Evolutionary conservation across 2,888 invertebrate genomes (phyloP), one percentile per base, ranked within the genome.

Genomic region (Dorcus parallelipipedus): DNA sequence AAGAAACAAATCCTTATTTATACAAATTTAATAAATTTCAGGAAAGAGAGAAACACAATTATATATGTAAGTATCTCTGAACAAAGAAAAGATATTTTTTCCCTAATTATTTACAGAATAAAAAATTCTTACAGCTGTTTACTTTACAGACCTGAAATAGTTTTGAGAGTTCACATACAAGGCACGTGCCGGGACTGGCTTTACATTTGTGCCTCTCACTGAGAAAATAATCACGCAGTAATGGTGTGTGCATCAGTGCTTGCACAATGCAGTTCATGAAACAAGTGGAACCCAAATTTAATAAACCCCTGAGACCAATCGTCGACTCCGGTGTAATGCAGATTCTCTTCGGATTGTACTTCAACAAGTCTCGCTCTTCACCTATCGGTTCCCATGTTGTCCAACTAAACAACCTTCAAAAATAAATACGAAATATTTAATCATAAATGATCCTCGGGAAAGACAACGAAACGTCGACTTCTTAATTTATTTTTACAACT

Each of bases 231-330:
- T 98, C 97, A 63, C 97, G 83, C 54, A 99, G 81, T 41, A 97
- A 80, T 1, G 97, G 97, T 3, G 97, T 97, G 77, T 98, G 97
- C 67, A 95, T 95, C 67, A 99, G 78, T 0, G 95, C 93, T 83
- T 95, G 95, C 8, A 98, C 90, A 70, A 98, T 96, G 74, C 96
- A 96, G 79, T 97, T 98, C 95, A 99, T 96, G 76, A 97, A 99
- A 80, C 98, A 99, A 3, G 98, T 98, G 67, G 95, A 92, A 39
- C 98, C 98, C 63, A 99, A 82, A 80, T 99, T 99, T 71, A 97
- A 89, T 56, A 99, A 81, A 0, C 98, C 98, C 55, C 98, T 84
- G 58, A 99, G 81, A 41, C 98, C 95, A 62, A 95, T 90, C 38
- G 91, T 91, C 55, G 93, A 90, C 72, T 90, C 88, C 53, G 91